Evolutionary conservation across 2,113 vertebrate genomes (phyloP), one percentile per base, ranked within the genome.

Genomic region (Forbesichthys agassizii): DNA sequence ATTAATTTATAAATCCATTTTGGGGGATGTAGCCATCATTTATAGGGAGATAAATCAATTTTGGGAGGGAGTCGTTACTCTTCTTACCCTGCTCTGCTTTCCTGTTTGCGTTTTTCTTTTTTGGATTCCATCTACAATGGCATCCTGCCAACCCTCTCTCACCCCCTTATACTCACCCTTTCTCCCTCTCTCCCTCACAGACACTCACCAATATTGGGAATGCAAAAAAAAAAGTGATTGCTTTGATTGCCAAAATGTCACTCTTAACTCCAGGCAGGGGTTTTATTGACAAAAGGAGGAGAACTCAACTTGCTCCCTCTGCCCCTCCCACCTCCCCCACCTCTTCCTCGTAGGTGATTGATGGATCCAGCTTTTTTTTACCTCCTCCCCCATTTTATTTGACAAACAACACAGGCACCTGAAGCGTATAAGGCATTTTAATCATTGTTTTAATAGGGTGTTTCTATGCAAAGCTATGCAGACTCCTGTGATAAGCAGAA

Each of bases 1-100:
- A 96, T 94, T 96, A 94, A 95, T 97, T 95, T 95, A 95, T 94
- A 95, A 94, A 96, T 94, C 93, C 93, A 95, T 94, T 95, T 95
- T 91, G 90, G 90, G 86, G 84, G 92, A 94, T 94, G 91, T 93
- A 94, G 93, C 90, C 91, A 95, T 94, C 95, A 94, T 93, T 96
- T 95, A 95, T 95, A 93, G 94, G 95, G 95, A 94, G 91, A 95
- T 94, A 96, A 94, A 96, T 94, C 91, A 93, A 92, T 93, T 95
- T 96, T 92, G 90, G 84, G 81, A 85, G 80, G 80, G 51, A 94
- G 91, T 90, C 69, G 69, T 94, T 96, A 92, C 92, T 95, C 90
- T 93, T 94, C 90, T 84, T 86, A 87, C 81, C 2, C 27, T 93
- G 82, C 88, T 85, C 70, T 90, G 86, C 68, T 78, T 80, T 80